These are phyloP conservation scores for Microcaecilia unicolor DNA, from an alignment of 2,797 vertebrate species.

Conservation along the genomic window DNA sequence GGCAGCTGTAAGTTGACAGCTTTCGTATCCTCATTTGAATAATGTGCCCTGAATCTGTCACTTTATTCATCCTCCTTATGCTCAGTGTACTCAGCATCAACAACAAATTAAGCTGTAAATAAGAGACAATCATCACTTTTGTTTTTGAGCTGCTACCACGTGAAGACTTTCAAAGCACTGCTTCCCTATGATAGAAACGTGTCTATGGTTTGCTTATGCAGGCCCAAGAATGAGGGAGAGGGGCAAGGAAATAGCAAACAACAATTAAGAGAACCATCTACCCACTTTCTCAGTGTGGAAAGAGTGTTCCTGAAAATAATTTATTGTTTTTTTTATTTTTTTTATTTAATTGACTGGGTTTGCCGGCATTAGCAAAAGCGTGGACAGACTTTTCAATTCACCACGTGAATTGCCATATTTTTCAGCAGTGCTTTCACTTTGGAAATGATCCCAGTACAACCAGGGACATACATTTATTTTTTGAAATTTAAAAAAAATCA, in stretches of 20 bases:
- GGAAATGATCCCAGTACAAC: too few species aligned
- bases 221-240: constrained; percentile 48
- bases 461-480: too few species aligned
- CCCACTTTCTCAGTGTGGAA: constrained; percentile 36
- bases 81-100: constrained; percentile 83
- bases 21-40: constrained; percentile 94
- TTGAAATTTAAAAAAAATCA: too few species aligned
- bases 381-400: too few species aligned
- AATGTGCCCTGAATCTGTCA: constrained; percentile 97
- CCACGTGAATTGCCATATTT: too few species aligned
- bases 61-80: constrained; percentile 85
- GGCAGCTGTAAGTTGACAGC: constrained; percentile 83
- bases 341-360: too few species aligned
- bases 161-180: constrained; percentile 61
- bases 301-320: constrained; percentile 36
- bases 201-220: constrained; percentile 56
- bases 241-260: constrained; percentile 46
- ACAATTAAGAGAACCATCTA: constrained; percentile 53
- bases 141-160: constrained; percentile 71
- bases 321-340: too few species aligned
- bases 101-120: constrained; percentile 86
- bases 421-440: too few species aligned
- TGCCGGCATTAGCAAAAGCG: too few species aligned
- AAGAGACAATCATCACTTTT: constrained; percentile 85
- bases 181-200: constrained; percentile 50